Percentiles rank a stretch among this genome's conserved stretches.
phyloP scores from a whole-genome alignment of 1,140 invertebrate genomes.

The Oreohelix idahoensis region DNA sequence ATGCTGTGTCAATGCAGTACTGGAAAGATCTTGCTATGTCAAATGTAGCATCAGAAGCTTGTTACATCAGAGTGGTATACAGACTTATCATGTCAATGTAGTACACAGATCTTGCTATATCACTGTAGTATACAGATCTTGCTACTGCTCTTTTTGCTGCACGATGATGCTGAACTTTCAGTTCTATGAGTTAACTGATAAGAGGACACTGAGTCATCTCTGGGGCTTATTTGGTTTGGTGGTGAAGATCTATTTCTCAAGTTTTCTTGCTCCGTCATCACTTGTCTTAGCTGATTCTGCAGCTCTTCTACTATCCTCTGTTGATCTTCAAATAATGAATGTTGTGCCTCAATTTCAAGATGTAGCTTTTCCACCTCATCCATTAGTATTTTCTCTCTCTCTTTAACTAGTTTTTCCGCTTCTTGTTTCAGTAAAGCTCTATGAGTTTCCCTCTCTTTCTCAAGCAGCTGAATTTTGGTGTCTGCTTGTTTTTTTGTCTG shows the following conservation, averaged over 20 bases:
- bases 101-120: neutral
- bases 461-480: constrained; percentile 54
- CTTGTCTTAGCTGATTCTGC: constrained; percentile 51
- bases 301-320: constrained; percentile 58
- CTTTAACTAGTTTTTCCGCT: constrained; percentile 59
- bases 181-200: neutral
- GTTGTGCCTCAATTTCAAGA: constrained; percentile 59
- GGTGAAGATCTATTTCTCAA: neutral
- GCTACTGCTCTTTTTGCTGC: constrained; percentile 42
- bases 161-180: constrained; percentile 30
- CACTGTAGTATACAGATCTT: constrained; percentile 40
- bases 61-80: no score
- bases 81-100: no score
- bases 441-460: constrained; percentile 54
- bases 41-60: no score
- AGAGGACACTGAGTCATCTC: constrained; percentile 7
- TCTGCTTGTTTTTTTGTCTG: constrained; percentile 63
- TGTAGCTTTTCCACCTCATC: constrained; percentile 57
- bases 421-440: constrained; percentile 53
- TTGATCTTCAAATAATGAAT: constrained; percentile 59
- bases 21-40: no score
- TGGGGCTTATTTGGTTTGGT: neutral
- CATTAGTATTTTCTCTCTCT: constrained; percentile 56
- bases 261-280: neutral
- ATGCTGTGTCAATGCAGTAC: no score